Evolutionary conservation across 2,797 vertebrate genomes (phyloP).

Genomic region (Pogoniulus pusillus): DNA sequence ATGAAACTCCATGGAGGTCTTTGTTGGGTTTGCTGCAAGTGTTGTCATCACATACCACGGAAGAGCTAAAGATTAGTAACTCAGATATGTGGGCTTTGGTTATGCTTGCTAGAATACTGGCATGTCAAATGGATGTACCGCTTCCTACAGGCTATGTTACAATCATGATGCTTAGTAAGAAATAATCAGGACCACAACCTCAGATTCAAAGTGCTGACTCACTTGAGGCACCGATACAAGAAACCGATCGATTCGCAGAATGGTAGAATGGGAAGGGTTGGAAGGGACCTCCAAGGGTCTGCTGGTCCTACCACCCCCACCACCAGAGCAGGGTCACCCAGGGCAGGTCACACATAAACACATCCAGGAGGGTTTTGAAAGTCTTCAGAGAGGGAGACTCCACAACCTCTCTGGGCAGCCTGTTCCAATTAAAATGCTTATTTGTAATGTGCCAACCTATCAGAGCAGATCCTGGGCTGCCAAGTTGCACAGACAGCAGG

Average conservation of each 20-base stretch:
- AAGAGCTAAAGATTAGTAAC: constrained; percentile 60
- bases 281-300: no score
- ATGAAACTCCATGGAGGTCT: constrained; percentile 34
- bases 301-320: no score
- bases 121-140: constrained; percentile 55
- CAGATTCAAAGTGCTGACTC: constrained; percentile 60
- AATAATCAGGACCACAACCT: constrained; percentile 20
- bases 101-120: constrained; percentile 61
- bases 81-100: constrained; percentile 67
- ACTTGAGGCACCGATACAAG: constrained; percentile 56
- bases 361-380: no score
- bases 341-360: no score
- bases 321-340: no score
- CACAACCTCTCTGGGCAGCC: no score
- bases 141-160: constrained; percentile 62
- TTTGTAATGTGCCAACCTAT: constrained; percentile 3
- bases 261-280: no score
- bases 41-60: constrained; percentile 48
- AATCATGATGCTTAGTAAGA: constrained; percentile 60
- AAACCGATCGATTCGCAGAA: background rate
- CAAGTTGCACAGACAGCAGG: background rate
- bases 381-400: no score
- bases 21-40: constrained; percentile 10
- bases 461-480: background rate
- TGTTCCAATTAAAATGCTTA: background rate